Evolutionary conservation across 2,888 invertebrate species (phyloP), one percentile per base, ranked within the genome.

Genomic region (Conistra vaccinii): DNA sequence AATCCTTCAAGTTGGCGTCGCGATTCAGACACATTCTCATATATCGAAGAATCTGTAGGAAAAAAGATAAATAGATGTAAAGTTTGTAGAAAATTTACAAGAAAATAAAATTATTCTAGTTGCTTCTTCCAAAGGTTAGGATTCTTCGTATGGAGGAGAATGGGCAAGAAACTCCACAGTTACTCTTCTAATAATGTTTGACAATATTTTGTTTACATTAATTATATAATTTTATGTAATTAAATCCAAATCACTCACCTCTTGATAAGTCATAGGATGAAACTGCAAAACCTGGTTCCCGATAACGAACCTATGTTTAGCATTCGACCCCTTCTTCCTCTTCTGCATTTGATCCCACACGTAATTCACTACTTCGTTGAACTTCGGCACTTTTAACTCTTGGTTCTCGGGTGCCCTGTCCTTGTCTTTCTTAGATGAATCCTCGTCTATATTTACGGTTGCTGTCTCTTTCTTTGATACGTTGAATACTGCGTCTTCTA

Each of bases 21-120:
- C 97, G 94, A 90, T 98, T 97, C 65, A 99, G 95, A 88, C 99
- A 99, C 92, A 98, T 97, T 10, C 99, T 97, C 85, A 98, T 94
- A 93, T 98, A 99, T 32, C 98, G 97, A 32, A 99, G 95, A 70
- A 58, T 58, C 58, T 57, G 14, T 26, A 26, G 55, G 14, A 26
- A 14, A 26, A 55, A 9, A 55, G 6, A 6, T 14, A 6, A 55
- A 51, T 51, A 51, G 9, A 51, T 23, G 51, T 51, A 10, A 14
- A 6, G 14, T 55, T 26, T 55, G 14, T 55, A 23, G 7, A 35
- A 35, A 35, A 35, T 35, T 6, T 6, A 6, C 35, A 35, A 35
- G 35, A 35, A 35, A 35, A 35, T 35, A 35, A 6, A 35, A 35
- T 35, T 5, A 35, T 5, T 35, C 35, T 35, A 6, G 35, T 35